Percentiles rank a stretch among this genome's conserved stretches.
These are phyloP conservation scores for Lissonota sp. DNA, from an alignment of 2,888 invertebrate genomes.

Conservation along the genomic window DNA sequence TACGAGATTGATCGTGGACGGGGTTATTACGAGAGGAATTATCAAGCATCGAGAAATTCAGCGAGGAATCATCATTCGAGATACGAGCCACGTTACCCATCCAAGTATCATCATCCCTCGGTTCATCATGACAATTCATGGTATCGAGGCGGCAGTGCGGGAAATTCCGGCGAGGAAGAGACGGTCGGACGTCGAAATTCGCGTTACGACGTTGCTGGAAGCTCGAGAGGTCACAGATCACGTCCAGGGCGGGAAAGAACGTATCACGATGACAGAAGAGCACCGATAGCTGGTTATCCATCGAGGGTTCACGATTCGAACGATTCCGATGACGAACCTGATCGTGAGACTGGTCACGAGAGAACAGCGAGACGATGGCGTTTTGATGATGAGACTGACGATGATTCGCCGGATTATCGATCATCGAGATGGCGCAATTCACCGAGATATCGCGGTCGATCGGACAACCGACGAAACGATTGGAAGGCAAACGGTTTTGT, in stretches of 20 bases:
- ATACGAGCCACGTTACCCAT: slow-evolving; percentile 51
- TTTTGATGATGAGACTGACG: slow-evolving; percentile 23
- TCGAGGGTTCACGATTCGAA: slow-evolving; percentile 40
- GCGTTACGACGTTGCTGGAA: slow-evolving; percentile 46
- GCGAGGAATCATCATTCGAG: slow-evolving; percentile 49
- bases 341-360: slow-evolving; percentile 31
- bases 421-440: slow-evolving; percentile 17
- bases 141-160: slow-evolving; percentile 49
- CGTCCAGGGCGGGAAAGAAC: slow-evolving; percentile 64
- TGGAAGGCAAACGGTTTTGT: slow-evolving; percentile 30
- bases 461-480: slow-evolving; percentile 42
- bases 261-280: slow-evolving; percentile 53
- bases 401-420: slow-evolving; percentile 36
- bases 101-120: slow-evolving; percentile 43
- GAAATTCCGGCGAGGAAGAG: slow-evolving; percentile 37
- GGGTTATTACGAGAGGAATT: slow-evolving; percentile 25
- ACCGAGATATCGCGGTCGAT: slow-evolving; percentile 40
- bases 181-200: slow-evolving; percentile 60
- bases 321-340: slow-evolving; percentile 45
- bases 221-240: slow-evolving; percentile 60
- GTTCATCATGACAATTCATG: slow-evolving; percentile 30
- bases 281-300: background rate
- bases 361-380: slow-evolving; percentile 39
- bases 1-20: slow-evolving; percentile 56
- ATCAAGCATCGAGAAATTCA: slow-evolving; percentile 28